These are phyloP conservation scores for Deilephila elpenor DNA, from an alignment of 2,888 invertebrate genomes.

Conservation along the genomic window DNA sequence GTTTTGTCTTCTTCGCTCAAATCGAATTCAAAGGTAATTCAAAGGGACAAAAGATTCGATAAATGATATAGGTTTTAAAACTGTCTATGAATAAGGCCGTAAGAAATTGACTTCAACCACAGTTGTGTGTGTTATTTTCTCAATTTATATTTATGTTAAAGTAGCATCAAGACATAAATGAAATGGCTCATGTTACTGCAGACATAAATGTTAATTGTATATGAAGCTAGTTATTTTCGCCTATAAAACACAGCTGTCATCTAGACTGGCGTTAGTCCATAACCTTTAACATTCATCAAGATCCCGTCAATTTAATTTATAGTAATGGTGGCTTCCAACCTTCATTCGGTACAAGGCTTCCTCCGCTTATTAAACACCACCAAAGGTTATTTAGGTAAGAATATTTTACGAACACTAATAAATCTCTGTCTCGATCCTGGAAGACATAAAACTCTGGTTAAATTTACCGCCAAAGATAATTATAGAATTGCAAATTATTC, in stretches of 20 bases:
- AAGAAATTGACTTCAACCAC: too few species aligned
- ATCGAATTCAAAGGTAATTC: too few species aligned
- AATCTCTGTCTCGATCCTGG: conserved; percentile 53
- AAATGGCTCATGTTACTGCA: too few species aligned
- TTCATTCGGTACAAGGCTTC: neutral
- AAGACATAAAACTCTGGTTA: conserved; percentile 61
- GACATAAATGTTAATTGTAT: neutral
- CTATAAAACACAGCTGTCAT: conserved; percentile 1
- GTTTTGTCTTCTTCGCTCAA: too few species aligned
- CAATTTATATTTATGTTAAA: too few species aligned
- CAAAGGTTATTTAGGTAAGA: conserved; percentile 23
- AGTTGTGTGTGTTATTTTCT: too few species aligned
- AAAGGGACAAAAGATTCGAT: too few species aligned
- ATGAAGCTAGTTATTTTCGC: neutral
- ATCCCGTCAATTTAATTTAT: conserved; percentile 11
- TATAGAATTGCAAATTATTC: conserved; percentile 78
- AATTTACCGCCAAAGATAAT: conserved; percentile 72
- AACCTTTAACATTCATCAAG: neutral
- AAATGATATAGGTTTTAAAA: too few species aligned
- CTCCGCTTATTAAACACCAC: neutral
- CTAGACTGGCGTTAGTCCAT: neutral
- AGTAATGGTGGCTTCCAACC: neutral
- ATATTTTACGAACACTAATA: conserved; percentile 41
- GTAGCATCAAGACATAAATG: too few species aligned
- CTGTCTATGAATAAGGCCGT: too few species aligned